These are phyloP conservation scores for Lagorchestes hirsutus DNA, from an alignment of 2,797 vertebrate genomes.

Conservation along the genomic window DNA sequence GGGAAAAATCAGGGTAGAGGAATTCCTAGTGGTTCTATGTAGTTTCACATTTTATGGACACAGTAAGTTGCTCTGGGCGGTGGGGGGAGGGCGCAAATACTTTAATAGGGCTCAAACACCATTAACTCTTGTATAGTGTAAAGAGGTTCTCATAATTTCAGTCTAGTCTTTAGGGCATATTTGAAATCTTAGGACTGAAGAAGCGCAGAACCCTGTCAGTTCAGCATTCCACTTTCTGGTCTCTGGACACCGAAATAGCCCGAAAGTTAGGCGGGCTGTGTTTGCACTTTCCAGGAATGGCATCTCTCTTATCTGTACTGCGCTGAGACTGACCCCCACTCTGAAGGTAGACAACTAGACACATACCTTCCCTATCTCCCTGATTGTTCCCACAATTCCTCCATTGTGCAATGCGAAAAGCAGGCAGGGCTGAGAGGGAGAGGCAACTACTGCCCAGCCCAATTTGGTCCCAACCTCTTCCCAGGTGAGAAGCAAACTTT, in stretches of 20 bases:
- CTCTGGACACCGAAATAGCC: neutral
- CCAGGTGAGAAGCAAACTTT: conserved; percentile 26
- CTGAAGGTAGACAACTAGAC: neutral
- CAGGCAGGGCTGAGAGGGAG: neutral
- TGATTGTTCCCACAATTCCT: no score
- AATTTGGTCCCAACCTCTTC: neutral
- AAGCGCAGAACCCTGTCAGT: neutral
- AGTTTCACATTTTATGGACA: neutral
- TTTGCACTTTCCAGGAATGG: neutral
- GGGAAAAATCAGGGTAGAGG: neutral
- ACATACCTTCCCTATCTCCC: neutral
- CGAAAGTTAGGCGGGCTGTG: neutral
- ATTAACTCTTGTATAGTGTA: neutral
- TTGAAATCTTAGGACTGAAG: neutral
- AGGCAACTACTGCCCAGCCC: fast-evolving
- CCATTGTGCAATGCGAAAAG: neutral
- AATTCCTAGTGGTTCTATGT: neutral
- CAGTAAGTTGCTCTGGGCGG: neutral
- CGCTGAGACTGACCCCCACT: neutral
- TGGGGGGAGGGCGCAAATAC: neutral
- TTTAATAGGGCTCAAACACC: conserved; percentile 7
- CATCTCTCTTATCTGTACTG: neutral
- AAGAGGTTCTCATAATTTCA: neutral
- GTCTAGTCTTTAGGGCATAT: neutral
- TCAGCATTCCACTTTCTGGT: neutral